Conservation (phyloP, 1,140 invertebrate genomes). For the Frieseomelitta varia region DNA sequence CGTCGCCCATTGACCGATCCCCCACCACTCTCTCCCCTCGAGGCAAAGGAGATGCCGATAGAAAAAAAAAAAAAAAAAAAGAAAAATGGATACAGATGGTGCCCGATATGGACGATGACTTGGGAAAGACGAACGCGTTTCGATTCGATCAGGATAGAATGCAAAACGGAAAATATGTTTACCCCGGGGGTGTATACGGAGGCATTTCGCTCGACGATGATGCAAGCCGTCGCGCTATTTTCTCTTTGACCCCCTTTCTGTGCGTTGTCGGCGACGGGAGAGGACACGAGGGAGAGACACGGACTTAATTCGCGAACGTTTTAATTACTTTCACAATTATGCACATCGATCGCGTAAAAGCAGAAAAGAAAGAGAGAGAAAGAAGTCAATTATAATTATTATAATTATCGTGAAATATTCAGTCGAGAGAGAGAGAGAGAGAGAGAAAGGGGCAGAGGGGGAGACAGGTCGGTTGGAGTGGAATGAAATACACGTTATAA, state of each 20-base stretch:
- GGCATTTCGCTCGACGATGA: neutral
- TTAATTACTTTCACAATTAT: conserved; percentile 38
- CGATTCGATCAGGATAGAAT: conserved; percentile 42
- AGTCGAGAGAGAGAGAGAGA: neutral
- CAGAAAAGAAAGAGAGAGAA: neutral
- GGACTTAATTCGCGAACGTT: neutral
- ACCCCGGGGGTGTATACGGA: neutral
- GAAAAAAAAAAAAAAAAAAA: too few relatives aligned
- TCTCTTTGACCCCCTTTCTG: too few relatives aligned
- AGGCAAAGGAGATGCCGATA: too few relatives aligned
- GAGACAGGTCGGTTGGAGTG: conserved; percentile 19
- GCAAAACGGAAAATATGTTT: conserved; percentile 50
- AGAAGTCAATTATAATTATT: conserved; percentile 49
- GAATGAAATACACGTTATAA: conserved; percentile 2
- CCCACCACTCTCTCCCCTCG: too few relatives aligned
- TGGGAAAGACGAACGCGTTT: conserved; percentile 34
- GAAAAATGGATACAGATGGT: conserved; percentile 36
- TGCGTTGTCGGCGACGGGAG: neutral
- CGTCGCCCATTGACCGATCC: neutral
- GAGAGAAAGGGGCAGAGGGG: neutral
- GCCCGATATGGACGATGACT: conserved; percentile 25
- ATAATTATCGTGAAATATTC: conserved; percentile 41
- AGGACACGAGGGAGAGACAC: neutral
- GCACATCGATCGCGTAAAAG: neutral
- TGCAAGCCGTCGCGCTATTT: neutral